These are phyloP conservation scores for Chironomus striatipennis DNA, from an alignment of 1,140 invertebrate genomes.

Conservation along the genomic window DNA sequence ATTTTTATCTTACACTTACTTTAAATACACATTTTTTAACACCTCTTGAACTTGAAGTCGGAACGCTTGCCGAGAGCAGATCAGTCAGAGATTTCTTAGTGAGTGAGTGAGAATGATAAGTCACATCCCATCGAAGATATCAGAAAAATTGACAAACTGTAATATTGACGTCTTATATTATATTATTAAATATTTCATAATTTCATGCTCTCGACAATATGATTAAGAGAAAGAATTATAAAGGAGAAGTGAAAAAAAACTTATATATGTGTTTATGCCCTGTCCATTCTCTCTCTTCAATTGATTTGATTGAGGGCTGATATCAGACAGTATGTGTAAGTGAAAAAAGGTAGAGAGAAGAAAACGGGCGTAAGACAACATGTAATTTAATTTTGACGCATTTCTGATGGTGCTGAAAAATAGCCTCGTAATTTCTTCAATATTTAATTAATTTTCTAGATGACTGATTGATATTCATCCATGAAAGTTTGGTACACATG, in stretches of 20 bases:
- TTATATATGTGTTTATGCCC: background rate
- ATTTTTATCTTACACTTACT: background rate
- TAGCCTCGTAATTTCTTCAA: constrained; percentile 12
- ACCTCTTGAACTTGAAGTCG: constrained; percentile 10
- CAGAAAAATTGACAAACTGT: constrained; percentile 13
- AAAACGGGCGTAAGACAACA: constrained; percentile 5
- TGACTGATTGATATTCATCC: constrained; percentile 12
- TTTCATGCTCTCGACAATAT: constrained; percentile 7
- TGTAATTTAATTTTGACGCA: constrained; percentile 14
- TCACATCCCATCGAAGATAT: constrained; percentile 22
- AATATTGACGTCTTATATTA: background rate
- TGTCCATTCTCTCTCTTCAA: constrained; percentile 1
- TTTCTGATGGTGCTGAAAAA: constrained; percentile 5
- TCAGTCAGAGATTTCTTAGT: background rate
- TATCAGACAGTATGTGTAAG: background rate
- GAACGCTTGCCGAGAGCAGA: background rate
- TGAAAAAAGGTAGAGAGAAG: background rate
- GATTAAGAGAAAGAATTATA: background rate
- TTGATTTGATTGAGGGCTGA: constrained; percentile 7
- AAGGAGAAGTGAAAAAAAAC: too few species aligned
- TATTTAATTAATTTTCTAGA: constrained; percentile 15
- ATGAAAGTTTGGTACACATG: background rate
- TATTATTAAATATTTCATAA: background rate
- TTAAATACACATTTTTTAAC: constrained; percentile 21
- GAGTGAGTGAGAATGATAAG: background rate